Evolutionary conservation across 2,113 vertebrate species (phyloP).

Genomic region (Lepisosteus oculatus): DNA sequence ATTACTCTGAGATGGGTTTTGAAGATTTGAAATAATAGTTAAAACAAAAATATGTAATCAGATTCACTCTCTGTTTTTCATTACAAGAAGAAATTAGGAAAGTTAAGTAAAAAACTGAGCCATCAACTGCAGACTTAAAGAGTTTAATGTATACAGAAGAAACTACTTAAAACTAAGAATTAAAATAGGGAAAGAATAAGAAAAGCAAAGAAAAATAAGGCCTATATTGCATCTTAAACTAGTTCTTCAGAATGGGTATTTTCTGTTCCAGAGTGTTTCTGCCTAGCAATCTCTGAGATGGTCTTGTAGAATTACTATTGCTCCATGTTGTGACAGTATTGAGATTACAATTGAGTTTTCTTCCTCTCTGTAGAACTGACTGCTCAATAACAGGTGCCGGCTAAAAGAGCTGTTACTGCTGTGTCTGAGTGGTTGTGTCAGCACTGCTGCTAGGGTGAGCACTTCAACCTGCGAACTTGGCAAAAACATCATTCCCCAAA

Average conservation of each 20-base stretch:
- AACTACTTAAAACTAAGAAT: too few relatives aligned
- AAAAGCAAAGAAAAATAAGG: neutral
- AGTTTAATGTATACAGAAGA: too few relatives aligned
- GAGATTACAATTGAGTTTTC: slow-evolving; percentile 79
- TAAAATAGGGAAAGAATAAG: neutral
- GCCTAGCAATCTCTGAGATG: slow-evolving; percentile 56
- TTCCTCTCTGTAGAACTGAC: slow-evolving; percentile 64
- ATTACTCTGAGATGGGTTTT: too few relatives aligned
- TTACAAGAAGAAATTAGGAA: too few relatives aligned
- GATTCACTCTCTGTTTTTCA: too few relatives aligned
- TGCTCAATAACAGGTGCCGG: slow-evolving; percentile 77
- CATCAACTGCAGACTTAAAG: too few relatives aligned
- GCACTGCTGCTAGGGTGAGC: slow-evolving; percentile 60
- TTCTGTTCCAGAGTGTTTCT: neutral
- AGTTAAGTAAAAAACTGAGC: too few relatives aligned
- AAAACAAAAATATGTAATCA: too few relatives aligned
- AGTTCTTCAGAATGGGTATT: slow-evolving; percentile 18
- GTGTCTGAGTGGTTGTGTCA: slow-evolving; percentile 72
- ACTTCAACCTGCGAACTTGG: slow-evolving; percentile 68
- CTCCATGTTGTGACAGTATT: slow-evolving; percentile 70
- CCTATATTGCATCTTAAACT: neutral
- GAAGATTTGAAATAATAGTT: too few relatives aligned
- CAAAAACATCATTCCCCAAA: slow-evolving; percentile 56
- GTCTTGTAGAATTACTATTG: slow-evolving; percentile 73
- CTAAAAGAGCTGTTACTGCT: slow-evolving; percentile 68